Base-by-base conservation (phyloP, 2,797 vertebrate genomes). In the Acipenser transmontanus region DNA sequence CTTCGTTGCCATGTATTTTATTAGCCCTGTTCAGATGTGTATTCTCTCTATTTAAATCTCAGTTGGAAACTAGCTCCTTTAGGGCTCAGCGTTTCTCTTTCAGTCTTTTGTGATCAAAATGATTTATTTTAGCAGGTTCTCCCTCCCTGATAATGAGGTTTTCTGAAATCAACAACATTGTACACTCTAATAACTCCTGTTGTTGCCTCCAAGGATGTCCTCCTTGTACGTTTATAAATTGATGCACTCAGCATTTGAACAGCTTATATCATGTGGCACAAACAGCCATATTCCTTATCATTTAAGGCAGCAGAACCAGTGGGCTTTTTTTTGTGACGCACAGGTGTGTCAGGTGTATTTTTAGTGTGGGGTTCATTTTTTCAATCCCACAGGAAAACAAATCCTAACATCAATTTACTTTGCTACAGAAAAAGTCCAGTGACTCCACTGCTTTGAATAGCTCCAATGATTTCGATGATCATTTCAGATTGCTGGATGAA, bases 211-310 rank as follows among this genome's bases (percentile, higher is more conserved):
- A 17, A 61, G 65, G 48, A 34, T 20, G 48, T 66, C 51, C 47
- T 61, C 65, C 65, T 60, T 34, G 14, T 66, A 11, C 57, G 48
- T 11, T 51, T 67, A 34, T 60, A 67, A 67, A 62, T 66, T 66
- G 65, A 67, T 62, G 60, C 12, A 52, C 7, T 34, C 10, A 47
- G 10, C 2, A 8, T 57, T 57, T 57, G 54, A 57, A n/a, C 54
- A n/a, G 54, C 54, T 57, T 57, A 57, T 57, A 57, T 13, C 12
- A 57, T 57, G 54, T 14, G 54, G 54, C 54, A 57, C 54, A n/a
- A 57, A 57, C 12, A n/a, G 12, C 12, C 9, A 7, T 57, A 13
- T 57, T 13, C 54, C 54, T 13, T 57, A n/a, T 57, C 34, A 14
- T 13, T 57, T 57, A 57, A 57, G 4, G 13, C 54, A 6, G 13